Evolutionary conservation across 2,113 vertebrate genomes (phyloP).

Genomic region (Hemiscyllium ocellatum): DNA sequence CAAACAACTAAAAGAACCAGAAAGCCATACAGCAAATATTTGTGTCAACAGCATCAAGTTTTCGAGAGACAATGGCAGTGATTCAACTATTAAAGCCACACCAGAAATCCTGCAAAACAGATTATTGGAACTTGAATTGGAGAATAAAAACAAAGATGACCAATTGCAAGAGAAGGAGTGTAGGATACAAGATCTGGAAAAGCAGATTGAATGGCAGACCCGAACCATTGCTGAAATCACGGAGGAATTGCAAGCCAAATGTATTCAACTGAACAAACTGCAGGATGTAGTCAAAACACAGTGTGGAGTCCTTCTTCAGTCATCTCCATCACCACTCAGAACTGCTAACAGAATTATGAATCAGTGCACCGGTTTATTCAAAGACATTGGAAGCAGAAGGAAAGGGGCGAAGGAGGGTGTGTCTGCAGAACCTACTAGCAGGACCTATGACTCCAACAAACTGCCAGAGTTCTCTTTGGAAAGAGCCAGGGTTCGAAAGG

Average conservation of each 20-base stretch:
- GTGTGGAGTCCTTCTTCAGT: constrained; percentile 47
- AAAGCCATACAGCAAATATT: constrained; percentile 48
- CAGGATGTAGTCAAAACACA: constrained; percentile 69
- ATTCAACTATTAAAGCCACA: constrained; percentile 42
- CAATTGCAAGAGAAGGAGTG: constrained; percentile 62
- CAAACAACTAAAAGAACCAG: constrained; percentile 64
- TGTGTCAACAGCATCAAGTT: constrained; percentile 49
- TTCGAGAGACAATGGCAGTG: constrained; percentile 40
- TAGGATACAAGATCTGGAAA: constrained; percentile 64
- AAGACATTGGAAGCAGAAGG: constrained; percentile 60
- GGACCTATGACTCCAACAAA: constrained; percentile 64
- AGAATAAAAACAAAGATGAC: constrained; percentile 67
- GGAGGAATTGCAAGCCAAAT: constrained; percentile 73
- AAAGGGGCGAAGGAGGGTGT: constrained; percentile 85
- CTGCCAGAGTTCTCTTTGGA: constrained; percentile 77
- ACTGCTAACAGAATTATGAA: constrained; percentile 49
- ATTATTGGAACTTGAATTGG: constrained; percentile 69
- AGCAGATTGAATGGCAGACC: constrained; percentile 66
- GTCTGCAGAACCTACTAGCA: constrained; percentile 79
- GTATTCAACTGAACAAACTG: constrained; percentile 71
- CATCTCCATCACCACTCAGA: constrained; percentile 51
- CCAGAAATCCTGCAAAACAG: constrained; percentile 58
- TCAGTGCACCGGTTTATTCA: constrained; percentile 52
- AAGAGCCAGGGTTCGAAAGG: constrained; percentile 75
- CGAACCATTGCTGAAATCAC: constrained; percentile 67